phyloP scores from a whole-genome alignment of 2,888 invertebrate species.

The Sinelater perroti region DNA sequence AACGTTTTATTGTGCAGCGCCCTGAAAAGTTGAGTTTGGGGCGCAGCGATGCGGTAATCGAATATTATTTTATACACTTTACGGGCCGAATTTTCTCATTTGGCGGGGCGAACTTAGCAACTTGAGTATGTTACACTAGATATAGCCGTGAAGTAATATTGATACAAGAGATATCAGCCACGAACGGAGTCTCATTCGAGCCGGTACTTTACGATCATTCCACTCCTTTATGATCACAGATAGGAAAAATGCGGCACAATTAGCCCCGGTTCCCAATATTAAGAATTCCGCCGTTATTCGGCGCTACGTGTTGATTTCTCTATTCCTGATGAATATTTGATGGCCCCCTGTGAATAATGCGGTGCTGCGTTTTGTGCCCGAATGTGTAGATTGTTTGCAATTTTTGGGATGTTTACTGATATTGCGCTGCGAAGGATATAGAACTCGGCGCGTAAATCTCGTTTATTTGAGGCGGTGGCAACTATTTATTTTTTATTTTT shows the following conservation, averaged over 20 bases:
- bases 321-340: slow-evolving; percentile 38
- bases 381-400: slow-evolving; percentile 8
- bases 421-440: neutral
- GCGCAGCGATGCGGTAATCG: too few relatives aligned
- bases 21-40: too few relatives aligned
- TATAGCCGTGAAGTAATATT: slow-evolving; percentile 21
- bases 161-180: slow-evolving; percentile 24
- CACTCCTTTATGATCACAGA: slow-evolving; percentile 33
- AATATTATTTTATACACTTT: slow-evolving; percentile 5
- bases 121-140: slow-evolving; percentile 10
- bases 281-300: slow-evolving; percentile 28
- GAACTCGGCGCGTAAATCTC: neutral
- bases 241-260: slow-evolving; percentile 38
- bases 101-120: neutral
- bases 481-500: slow-evolving; percentile 1
- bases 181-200: slow-evolving; percentile 31
- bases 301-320: slow-evolving; percentile 28
- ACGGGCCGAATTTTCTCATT: neutral
- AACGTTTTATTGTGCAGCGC: slow-evolving; percentile 25
- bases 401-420: neutral
- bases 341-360: slow-evolving; percentile 29
- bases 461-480: neutral
- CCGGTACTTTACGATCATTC: slow-evolving; percentile 34
- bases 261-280: slow-evolving; percentile 31
- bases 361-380: slow-evolving; percentile 4